phyloP scores from a whole-genome alignment of 2,888 invertebrate genomes.

The Punctoribates punctum region DNA sequence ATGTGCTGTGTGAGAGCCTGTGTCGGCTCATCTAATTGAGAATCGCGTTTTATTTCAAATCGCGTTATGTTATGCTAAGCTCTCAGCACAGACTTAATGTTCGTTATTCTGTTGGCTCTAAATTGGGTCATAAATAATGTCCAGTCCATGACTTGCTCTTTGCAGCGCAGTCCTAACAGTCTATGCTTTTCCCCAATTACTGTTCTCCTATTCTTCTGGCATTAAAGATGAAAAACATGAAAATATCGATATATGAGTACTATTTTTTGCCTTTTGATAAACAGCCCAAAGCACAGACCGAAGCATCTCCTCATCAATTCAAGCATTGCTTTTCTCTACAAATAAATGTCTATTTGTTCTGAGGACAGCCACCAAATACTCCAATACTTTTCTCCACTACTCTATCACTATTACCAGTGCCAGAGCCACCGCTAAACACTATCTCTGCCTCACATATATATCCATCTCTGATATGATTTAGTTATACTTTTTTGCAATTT shows the following conservation, averaged over 20 bases:
- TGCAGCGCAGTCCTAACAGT: too few species aligned
- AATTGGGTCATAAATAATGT: slow-evolving; percentile 37
- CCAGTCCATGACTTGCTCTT: not conserved
- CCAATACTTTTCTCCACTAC: not conserved
- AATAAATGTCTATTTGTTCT: slow-evolving; percentile 34
- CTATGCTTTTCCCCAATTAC: slow-evolving; percentile 31
- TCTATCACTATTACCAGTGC: slow-evolving; percentile 9
- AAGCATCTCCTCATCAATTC: slow-evolving; percentile 31
- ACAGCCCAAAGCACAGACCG: slow-evolving; percentile 3
- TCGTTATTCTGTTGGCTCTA: slow-evolving; percentile 21
- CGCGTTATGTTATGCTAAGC: slow-evolving; percentile 25
- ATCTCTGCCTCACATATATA: not conserved
- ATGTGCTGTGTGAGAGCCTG: too few species aligned
- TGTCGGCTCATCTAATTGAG: slow-evolving; percentile 25
- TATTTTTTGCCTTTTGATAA: slow-evolving; percentile 36
- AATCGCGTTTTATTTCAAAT: slow-evolving; percentile 25
- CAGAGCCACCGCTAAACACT: not conserved
- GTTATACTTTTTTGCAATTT: slow-evolving; percentile 1
- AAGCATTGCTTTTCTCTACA: slow-evolving; percentile 10
- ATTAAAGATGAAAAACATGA: slow-evolving; percentile 31
- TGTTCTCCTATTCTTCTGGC: slow-evolving; percentile 5
- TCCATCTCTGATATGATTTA: slow-evolving; percentile 8
- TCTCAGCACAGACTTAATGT: slow-evolving; percentile 27
- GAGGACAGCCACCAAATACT: not conserved
- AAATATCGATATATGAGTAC: slow-evolving; percentile 20